Base-by-base conservation (phyloP, 2,888 invertebrate species). In the Lacanobia oleracea region DNA sequence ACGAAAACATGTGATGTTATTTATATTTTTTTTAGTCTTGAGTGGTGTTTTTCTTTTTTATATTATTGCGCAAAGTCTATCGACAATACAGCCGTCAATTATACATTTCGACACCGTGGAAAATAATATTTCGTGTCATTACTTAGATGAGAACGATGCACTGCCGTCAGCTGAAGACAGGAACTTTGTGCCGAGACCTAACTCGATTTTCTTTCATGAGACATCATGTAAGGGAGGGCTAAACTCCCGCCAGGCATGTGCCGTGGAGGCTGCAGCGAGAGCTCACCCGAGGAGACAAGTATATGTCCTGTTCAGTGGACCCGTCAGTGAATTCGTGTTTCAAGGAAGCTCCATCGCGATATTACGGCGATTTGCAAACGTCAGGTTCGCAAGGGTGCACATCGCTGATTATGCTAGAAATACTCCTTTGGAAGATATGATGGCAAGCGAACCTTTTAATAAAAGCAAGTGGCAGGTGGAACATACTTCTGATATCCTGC, bases 161-260 rank as follows among this genome's bases (percentile, higher is more conserved):
- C 66, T 92, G 9, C 84, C 87, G 3, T 88, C 88, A 16, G 79
- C 82, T 4, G 87, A 90, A 27, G 76, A 73, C 18, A 75, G 77
- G 0, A 83, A 83, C 18, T 85, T 84, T 67, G 57, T 62, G 9
- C 93, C 21, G 75, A 79, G 8, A 87, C 91, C 62, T 93, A 94
- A 23, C 88, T 96, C 97, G 16, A 97, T 97, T 79, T 97, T 97
- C 88, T 97, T 97, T 86, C 96, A 97, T 81, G 97, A 97, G 86
- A 97, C 97, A 0, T 97, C 97, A 0, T 97, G 97, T 84, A 94
- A 91, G 1, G 94, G 95, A 7, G 88, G 91, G 0, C 88, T 97
- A 48, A 95, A 94, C 27, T 87, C 96, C 0, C 93, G 97, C 23
- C 97, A 97, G 87, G 97, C 97, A 0, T 97, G 97, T 87, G 97